A percentile compares a stretch with the other conserved stretches of the same genome.
phyloP scores from a whole-genome alignment of 2,888 invertebrate species.

The Drosophila rubida region DNA sequence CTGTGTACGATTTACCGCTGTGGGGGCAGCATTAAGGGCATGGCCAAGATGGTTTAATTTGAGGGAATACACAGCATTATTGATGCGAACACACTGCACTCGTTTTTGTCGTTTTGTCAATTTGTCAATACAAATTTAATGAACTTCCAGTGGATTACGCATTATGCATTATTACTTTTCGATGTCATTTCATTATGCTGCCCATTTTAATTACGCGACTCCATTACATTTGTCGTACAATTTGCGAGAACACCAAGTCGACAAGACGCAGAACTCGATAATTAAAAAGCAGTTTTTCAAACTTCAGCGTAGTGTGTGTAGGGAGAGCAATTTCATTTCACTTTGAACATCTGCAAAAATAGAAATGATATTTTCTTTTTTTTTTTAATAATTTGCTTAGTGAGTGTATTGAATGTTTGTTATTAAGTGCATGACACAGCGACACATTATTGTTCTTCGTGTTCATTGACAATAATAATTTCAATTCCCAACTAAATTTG shows the following conservation, averaged over 20 bases:
- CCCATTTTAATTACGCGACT: background rate
- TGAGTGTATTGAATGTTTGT: too few species aligned
- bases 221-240: background rate
- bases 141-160: background rate
- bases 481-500: constrained; percentile 25
- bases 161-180: background rate
- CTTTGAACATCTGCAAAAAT: too few species aligned
- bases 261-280: too few species aligned
- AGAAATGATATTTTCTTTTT: too few species aligned
- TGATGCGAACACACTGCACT: background rate
- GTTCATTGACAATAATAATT: constrained; percentile 5
- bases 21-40: background rate
- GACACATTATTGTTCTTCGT: background rate
- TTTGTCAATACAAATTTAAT: constrained; percentile 10
- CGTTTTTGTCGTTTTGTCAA: background rate
- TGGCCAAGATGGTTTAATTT: background rate
- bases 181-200: background rate
- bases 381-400: too few species aligned
- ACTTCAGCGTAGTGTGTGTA: too few species aligned
- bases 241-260: too few species aligned
- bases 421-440: background rate
- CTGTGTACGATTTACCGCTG: background rate
- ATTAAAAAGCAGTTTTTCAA: too few species aligned
- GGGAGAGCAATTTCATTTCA: too few species aligned
- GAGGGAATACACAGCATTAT: background rate